A percentile compares a stretch with the other conserved stretches of the same genome.
Conservation (phyloP, 2,113 vertebrate species). For the Bostrychus sinensis region DNA sequence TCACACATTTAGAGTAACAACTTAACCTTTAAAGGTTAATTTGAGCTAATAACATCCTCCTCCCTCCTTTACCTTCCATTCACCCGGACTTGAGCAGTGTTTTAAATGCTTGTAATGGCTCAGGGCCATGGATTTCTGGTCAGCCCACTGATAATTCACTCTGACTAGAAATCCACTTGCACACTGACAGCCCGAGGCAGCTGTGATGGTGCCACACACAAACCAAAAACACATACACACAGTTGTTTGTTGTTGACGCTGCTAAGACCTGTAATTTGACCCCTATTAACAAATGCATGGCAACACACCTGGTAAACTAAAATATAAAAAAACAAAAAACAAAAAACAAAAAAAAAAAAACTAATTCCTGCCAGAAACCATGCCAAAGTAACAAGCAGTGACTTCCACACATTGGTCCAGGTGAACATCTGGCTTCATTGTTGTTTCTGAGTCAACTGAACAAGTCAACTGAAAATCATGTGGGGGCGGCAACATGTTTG, state of each 20-base stretch:
- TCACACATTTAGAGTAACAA: background rate
- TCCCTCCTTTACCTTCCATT: background rate
- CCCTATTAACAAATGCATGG: slow-evolving; percentile 15
- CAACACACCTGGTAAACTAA: slow-evolving; percentile 4
- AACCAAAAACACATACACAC: background rate
- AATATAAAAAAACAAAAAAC: slow-evolving; percentile 17
- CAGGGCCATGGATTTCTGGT: slow-evolving; percentile 36
- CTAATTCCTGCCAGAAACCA: background rate
- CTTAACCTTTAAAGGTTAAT: slow-evolving; percentile 20
- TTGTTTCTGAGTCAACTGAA: background rate
- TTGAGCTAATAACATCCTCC: slow-evolving; percentile 13
- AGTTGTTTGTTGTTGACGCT: background rate
- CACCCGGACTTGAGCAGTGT: slow-evolving; percentile 13
- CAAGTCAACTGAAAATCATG: slow-evolving; percentile 7
- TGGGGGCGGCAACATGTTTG: slow-evolving; percentile 22
- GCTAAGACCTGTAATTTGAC: slow-evolving; percentile 24
- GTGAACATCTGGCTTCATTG: slow-evolving; percentile 11
- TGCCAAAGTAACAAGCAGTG: slow-evolving; percentile 6
- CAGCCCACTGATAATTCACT: slow-evolving; percentile 26
- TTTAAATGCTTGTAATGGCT: slow-evolving; percentile 34
- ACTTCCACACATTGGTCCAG: slow-evolving; percentile 31
- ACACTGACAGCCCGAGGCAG: slow-evolving; percentile 14
- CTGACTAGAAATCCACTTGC: slow-evolving; percentile 19
- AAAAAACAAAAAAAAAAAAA: slow-evolving; percentile 2
- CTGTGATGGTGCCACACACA: background rate